Evolutionary conservation across 1,140 invertebrate species (phyloP).

Genomic region (Chionoecetes opilio): DNA sequence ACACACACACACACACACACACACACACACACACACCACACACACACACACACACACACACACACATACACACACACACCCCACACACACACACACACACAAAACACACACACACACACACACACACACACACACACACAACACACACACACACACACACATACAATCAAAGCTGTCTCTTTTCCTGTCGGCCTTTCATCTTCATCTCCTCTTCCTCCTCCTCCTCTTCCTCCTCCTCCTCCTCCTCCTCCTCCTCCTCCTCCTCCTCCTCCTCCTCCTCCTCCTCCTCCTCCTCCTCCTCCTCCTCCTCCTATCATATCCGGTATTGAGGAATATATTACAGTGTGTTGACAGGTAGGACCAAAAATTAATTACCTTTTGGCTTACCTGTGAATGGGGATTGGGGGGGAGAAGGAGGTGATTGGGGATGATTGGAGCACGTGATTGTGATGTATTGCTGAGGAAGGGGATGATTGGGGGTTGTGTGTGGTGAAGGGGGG

Average conservation of each 20-base stretch:
- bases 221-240: neutral
- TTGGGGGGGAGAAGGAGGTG: too few species aligned
- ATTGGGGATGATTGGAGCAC: too few species aligned
- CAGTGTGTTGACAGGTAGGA: constrained; percentile 4
- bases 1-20: neutral
- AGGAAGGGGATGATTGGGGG: too few species aligned
- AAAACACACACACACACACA: too few species aligned
- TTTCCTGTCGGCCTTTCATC: neutral
- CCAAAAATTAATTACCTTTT: neutral
- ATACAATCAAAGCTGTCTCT: neutral
- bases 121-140: neutral
- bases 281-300: constrained; percentile 24
- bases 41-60: too few species aligned
- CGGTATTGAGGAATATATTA: constrained; percentile 29
- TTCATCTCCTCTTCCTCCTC: neutral
- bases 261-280: constrained; percentile 23
- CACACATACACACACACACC: too few species aligned
- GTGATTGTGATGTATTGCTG: too few species aligned
- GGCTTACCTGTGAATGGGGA: neutral
- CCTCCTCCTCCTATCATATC: neutral
- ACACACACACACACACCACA: constrained; percentile 2
- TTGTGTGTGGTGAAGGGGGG: too few species aligned
- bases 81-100: too few species aligned
- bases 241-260: neutral
- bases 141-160: constrained; percentile 15